Evolutionary conservation across 2,113 vertebrate species (phyloP).

Genomic region (Toxotes chatareus): DNA sequence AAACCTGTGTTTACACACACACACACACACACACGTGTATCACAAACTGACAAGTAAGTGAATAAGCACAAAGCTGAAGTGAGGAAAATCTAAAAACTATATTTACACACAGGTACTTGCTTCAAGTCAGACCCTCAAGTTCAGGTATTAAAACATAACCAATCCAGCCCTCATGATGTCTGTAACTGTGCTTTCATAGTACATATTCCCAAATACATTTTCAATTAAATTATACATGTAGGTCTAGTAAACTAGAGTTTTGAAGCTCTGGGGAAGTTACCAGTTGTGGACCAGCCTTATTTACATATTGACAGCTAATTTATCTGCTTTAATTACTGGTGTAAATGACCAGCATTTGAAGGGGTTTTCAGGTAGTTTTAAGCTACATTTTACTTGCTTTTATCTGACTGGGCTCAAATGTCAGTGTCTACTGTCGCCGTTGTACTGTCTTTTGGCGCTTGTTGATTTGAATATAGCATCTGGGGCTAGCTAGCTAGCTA

Average conservation of each 20-base stretch:
- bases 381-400: not conserved
- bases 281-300: not conserved
- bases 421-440: too few species aligned
- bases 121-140: not conserved
- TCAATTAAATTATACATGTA: not conserved
- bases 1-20: too few species aligned
- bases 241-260: not conserved
- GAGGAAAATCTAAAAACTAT: not conserved
- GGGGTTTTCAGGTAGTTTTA: not conserved
- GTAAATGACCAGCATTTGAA: not conserved
- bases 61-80: not conserved
- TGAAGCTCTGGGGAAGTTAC: not conserved
- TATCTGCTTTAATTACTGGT: not conserved
- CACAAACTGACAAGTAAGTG: too few species aligned
- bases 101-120: not conserved
- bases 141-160: not conserved
- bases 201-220: not conserved
- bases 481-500: conserved; percentile 26
- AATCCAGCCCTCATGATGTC: not conserved
- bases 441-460: conserved; percentile 57
- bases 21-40: too few species aligned
- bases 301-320: not conserved
- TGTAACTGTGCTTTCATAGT: not conserved
- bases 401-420: not conserved
- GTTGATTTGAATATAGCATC: conserved; percentile 36